phyloP scores from a whole-genome alignment of 2,113 vertebrate species.

The Ginglymostoma cirratum region DNA sequence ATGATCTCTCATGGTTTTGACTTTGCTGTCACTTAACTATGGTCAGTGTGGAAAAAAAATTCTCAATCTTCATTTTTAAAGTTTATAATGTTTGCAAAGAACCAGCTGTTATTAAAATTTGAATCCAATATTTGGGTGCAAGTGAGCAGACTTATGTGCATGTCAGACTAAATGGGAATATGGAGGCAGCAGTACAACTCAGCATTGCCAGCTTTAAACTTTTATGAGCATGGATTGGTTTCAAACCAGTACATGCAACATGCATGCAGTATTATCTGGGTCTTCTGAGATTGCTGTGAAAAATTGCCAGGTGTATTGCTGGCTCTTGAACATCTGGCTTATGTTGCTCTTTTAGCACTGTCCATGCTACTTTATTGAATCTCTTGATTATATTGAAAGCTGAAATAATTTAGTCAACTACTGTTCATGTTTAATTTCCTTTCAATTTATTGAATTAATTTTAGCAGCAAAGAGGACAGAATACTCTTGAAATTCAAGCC shows the following conservation, averaged over 20 bases:
- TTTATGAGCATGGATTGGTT: background rate
- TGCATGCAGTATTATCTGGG: background rate
- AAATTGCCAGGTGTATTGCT: background rate
- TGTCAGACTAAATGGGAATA: background rate
- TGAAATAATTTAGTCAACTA: background rate
- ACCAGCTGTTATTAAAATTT: background rate
- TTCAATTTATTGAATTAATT: constrained; percentile 2
- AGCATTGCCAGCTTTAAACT: background rate
- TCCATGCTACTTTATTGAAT: background rate
- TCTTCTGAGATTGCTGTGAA: background rate
- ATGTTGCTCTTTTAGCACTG: background rate
- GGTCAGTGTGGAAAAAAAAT: background rate
- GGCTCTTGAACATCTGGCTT: background rate
- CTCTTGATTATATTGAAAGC: background rate
- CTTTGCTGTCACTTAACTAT: background rate
- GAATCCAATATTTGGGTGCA: background rate
- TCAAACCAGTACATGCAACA: background rate
- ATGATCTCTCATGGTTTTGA: background rate
- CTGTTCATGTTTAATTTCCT: background rate
- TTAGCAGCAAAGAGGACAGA: background rate
- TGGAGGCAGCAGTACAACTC: background rate
- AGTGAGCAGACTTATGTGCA: background rate
- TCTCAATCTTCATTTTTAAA: background rate
- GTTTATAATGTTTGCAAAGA: background rate
- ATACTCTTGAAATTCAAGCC: background rate